Evolutionary conservation across 2,888 invertebrate genomes (phyloP), one percentile per base, ranked within the genome.

Genomic region (Diaprepes abbreviatus): DNA sequence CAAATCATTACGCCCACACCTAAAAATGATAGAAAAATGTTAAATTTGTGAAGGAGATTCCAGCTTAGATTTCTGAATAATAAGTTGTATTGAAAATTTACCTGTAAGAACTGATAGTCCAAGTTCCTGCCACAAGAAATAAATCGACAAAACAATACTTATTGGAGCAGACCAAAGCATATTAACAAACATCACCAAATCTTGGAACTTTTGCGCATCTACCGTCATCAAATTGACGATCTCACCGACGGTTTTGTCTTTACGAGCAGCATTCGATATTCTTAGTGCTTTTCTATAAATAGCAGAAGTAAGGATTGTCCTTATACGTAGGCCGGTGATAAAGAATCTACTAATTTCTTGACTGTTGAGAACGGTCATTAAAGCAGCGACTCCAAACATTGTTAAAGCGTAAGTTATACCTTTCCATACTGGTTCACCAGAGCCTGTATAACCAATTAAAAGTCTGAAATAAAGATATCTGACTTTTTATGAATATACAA

Each of bases 101-200:
- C 66, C 69, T 38, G 89, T 88, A 21, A 91, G 76, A 0, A 89
- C 87, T 1, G 89, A 86, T 1, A 86, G 83, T 1, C 90, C 89
- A 75, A 87, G 79, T 40, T 85, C 81, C 21, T 81, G 76, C 84
- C 85, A 87, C 6, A 87, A 77, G 74, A 87, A 85, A 73, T 85
- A 86, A 10, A 89, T 76, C 2, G 87, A 84, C 9, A 89, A 74
- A 12, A 79, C 76, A 71, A 89, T 89, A 80, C 89, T 87, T 14
- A 88, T 76, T 0, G 88, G 87, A 2, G 84, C 82, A 7, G 86
- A 85, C 86, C 87, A 87, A 6, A 87, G 72, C 78, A 85, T 80
- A 75, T 86, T 85, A 19, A 86, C 71, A 74, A 85, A 85, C 7
- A 83, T 78, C 19, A 83, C 81, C 28, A 87, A 75, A 70, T 84